Base-by-base conservation (phyloP, 1,140 invertebrate genomes). In the Laodelphax striatellus region DNA sequence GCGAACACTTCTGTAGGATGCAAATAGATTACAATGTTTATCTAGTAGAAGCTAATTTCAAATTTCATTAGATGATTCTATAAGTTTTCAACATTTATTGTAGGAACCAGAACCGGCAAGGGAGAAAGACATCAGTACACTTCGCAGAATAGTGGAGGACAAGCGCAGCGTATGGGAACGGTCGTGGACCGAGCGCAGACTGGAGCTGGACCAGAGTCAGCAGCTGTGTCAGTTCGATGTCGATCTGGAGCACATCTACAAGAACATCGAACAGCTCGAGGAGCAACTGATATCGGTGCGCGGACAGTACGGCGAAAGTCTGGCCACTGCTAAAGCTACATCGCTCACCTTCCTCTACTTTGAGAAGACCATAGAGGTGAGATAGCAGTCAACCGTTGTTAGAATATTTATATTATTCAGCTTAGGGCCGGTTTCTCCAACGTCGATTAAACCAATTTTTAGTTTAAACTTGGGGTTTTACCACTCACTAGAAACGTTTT, bases 331-430 rank as follows among this genome's bases (percentile, higher is more conserved):
- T 1, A 82, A 80, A 70, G 79, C 82, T 50, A 84, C 83, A 56
- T 84, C 85, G 10, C 74, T 81, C 56, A 82, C 85, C 44, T 92
- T 90, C 70, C 76, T 77, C 52, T 82, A 88, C 64, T 91, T 92
- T 71, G 86, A 91, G 73, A 83, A 83, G 73, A 90, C 87, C 52
- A 82, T 91, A 65, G 76, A 83, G 76, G 87, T 90, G 76, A 77
- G 34, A 3, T 11, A 11, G 34, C 34, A 8, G 34, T 38, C 10
- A n/a, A n/a, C n/a, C n/a, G n/a, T n/a, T n/a, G n/a, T n/a, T n/a
- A n/a, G 24, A 28, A 28, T 28, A 28, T 28, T 28, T 28, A 4
- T 28, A 6, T 28, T 28, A 28, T 4, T 6, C 6, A 28, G 24
- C n/a, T n/a, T n/a, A n/a, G n/a, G n/a, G n/a, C n/a, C n/a, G n/a